Base-by-base conservation (phyloP, 2,113 vertebrate genomes). In the Phaethornis superciliosus region DNA sequence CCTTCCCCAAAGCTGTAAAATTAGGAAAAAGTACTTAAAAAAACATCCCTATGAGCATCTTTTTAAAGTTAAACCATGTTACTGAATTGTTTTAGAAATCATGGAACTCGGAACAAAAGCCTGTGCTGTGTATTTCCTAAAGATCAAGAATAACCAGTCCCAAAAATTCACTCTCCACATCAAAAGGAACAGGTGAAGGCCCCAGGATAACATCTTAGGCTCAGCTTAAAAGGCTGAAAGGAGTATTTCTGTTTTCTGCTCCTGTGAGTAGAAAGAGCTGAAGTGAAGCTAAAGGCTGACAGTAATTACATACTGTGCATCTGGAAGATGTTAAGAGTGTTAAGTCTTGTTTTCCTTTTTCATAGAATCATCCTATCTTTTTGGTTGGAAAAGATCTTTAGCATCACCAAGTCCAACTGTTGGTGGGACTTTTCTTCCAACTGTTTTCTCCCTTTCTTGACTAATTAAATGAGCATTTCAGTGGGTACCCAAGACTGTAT, bases 231-330 rank as follows among this genome's bases (percentile, higher is more conserved):
- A 26, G 32, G 54, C 16, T 64, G 23, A 13, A 8, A 27, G 35
- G 7, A 8, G 23, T 3, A 15, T 0, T 52, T 16, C 26, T 37
- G 2, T 24, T 24, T 23, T 1, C 69, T 42, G 69, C 15, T n/a
- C 2, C 20, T 2, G 10, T 0, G 13, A 18, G 0, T 8, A 37
- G 70, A 35, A n/a, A 40, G 51, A 56, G 78, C 56, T 33, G 3
- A 12, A 26, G 47, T 4, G 67, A 46, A 37, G 58, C 7, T 8
- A 10, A 35, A 63, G 55, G 52, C 7, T 0, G 30, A 19, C 16
- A 6, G 72, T 1, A 7, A 24, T 5, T 23, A 18, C 3, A 1
- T 0, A 1, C 56, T 21, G 42, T 1, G 8, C 22, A 10, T 2
- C 21, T 15, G 54, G 27, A 51, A 49, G 20, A 7, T 5, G 27